These are phyloP conservation scores for Pocillopora verrucosa DNA, from an alignment of 64 coral and sea anemone species.

Conservation along the genomic window DNA sequence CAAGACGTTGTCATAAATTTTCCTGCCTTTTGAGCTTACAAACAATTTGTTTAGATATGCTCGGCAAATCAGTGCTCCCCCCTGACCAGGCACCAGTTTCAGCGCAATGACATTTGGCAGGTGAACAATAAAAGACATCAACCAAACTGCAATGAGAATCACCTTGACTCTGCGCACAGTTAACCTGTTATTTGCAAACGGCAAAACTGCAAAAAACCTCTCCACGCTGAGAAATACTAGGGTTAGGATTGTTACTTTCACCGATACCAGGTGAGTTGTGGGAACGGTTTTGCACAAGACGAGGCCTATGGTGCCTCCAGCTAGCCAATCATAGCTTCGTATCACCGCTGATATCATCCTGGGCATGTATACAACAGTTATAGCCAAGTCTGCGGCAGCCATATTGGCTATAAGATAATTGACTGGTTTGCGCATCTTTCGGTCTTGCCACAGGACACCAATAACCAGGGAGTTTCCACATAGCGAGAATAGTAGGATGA, in stretches of 20 bases:
- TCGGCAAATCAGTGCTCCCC: background rate
- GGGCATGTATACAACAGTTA: conserved; percentile 41
- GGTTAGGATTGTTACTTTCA: conserved; percentile 11
- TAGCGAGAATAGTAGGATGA: conserved; percentile 44
- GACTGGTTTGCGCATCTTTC: conserved; percentile 31
- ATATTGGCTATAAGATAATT: conserved; percentile 55
- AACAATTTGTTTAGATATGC: background rate
- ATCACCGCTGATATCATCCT: background rate
- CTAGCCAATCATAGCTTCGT: background rate
- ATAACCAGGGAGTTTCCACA: conserved; percentile 48
- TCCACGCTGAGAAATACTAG: conserved; percentile 4
- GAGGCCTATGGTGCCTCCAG: background rate
- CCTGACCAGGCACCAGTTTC: background rate
- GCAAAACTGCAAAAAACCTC: background rate
- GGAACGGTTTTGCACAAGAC: background rate
- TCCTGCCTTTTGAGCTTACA: background rate
- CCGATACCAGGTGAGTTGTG: background rate
- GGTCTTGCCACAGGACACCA: conserved; percentile 7
- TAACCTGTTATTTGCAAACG: background rate
- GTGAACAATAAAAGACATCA: background rate
- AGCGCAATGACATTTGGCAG: background rate
- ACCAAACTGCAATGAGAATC: background rate
- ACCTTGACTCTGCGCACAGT: background rate
- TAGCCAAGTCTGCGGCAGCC: conserved; percentile 12
- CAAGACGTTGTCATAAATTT: background rate